phyloP scores from a whole-genome alignment of 2,888 invertebrate genomes.

The Sinotaia quadrata region DNA sequence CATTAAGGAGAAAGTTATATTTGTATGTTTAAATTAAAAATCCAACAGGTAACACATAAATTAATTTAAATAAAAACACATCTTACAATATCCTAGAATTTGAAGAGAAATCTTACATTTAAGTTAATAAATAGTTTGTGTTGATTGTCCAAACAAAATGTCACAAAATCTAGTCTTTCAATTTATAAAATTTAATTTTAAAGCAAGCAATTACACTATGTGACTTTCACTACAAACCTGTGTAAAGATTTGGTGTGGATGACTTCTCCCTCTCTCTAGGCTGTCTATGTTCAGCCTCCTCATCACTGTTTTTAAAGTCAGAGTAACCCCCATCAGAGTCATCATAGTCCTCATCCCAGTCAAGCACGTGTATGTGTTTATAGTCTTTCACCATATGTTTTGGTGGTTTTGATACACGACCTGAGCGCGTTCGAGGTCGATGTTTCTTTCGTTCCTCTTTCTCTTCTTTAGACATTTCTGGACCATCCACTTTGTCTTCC shows the following conservation, averaged over 20 bases:
- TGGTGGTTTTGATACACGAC: conserved; percentile 77
- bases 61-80: neutral
- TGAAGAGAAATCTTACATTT: neutral
- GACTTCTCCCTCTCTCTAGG: conserved; percentile 33
- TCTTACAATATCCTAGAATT: neutral
- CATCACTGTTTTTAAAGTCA: conserved; percentile 74
- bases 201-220: neutral
- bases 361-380: conserved; percentile 76
- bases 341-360: conserved; percentile 76
- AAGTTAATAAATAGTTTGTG: too few species aligned
- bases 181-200: neutral
- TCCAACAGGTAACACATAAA: neutral
- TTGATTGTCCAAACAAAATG: too few species aligned
- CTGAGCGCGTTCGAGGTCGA: conserved; percentile 75
- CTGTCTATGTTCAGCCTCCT: conserved; percentile 55
- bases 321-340: conserved; percentile 78
- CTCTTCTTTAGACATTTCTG: conserved; percentile 73
- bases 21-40: too few species aligned
- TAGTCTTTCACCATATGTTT: conserved; percentile 78
- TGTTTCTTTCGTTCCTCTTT: conserved; percentile 74
- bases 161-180: neutral
- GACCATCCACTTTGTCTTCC: conserved; percentile 57
- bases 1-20: too few species aligned
- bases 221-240: conserved; percentile 30
- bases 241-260: conserved; percentile 33